These are phyloP conservation scores for Microcebus lehilahytsara DNA, from an alignment of 2,113 vertebrate genomes.

Conservation along the genomic window DNA sequence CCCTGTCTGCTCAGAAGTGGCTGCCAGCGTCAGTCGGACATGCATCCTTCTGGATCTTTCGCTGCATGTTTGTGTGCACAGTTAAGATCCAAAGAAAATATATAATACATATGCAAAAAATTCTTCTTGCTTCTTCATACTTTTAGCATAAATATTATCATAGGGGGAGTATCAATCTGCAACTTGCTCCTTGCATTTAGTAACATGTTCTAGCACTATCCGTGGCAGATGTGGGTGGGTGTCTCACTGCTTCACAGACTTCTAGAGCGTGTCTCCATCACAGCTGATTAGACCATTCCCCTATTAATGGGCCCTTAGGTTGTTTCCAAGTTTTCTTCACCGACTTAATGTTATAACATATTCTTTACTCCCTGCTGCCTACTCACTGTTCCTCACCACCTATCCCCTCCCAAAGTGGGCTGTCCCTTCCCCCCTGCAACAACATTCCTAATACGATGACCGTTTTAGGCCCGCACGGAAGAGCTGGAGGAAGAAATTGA, in stretches of 20 bases:
- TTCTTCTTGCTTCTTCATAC: not conserved
- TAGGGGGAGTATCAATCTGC: not conserved
- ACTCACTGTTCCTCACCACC: not conserved
- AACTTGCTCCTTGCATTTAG: not conserved
- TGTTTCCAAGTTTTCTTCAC: not conserved
- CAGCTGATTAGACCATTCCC: not conserved
- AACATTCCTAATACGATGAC: not conserved
- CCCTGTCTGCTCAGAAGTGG: not conserved
- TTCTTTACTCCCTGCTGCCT: not conserved
- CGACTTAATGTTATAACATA: not conserved
- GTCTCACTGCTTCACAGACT: not conserved
- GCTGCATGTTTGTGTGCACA: not conserved
- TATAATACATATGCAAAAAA: not conserved
- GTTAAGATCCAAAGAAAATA: not conserved
- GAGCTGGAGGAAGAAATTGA: constrained; percentile 83
- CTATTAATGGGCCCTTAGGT: not conserved
- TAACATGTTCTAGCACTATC: not conserved
- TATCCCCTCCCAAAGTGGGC: not conserved
- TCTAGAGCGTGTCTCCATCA: not conserved
- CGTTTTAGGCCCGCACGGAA: constrained; percentile 79
- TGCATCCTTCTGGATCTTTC: not conserved
- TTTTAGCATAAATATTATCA: not conserved
- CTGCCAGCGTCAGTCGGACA: not conserved
- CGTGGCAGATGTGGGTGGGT: accelerated
- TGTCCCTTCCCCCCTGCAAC: not conserved